These are phyloP conservation scores for Tetrax tetrax DNA, from an alignment of 2,113 vertebrate genomes.

Conservation along the genomic window DNA sequence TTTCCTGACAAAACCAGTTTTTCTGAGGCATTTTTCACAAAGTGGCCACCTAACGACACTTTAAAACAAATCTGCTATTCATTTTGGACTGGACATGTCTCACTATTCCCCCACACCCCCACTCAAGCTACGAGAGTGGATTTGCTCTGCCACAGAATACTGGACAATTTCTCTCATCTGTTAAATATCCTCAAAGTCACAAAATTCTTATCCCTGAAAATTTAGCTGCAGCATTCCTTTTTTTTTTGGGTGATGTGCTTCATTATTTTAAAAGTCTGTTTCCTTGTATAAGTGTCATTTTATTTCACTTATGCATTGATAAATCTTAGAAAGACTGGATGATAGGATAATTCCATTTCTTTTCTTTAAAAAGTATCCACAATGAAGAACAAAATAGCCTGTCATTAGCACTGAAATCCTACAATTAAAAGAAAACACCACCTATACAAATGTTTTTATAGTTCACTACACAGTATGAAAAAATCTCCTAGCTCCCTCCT, in stretches of 20 bases:
- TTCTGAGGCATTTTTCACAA: background rate
- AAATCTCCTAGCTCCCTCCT: background rate
- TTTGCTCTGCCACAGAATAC: background rate
- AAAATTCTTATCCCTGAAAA: background rate
- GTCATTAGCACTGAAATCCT: slow-evolving; percentile 27
- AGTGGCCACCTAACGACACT: background rate
- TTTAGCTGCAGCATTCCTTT: background rate
- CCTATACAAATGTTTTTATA: background rate
- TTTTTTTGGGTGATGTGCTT: background rate
- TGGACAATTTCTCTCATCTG: background rate
- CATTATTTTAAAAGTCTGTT: background rate
- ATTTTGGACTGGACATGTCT: background rate
- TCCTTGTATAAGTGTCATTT: background rate
- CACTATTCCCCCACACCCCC: accelerated
- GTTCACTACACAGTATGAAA: background rate
- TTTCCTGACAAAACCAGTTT: background rate
- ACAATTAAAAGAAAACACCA: background rate
- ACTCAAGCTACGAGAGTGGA: background rate
- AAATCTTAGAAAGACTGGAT: background rate
- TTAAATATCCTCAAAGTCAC: background rate
- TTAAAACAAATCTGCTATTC: background rate
- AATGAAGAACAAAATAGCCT: slow-evolving; percentile 2
- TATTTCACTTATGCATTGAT: background rate
- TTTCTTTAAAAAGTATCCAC: background rate
- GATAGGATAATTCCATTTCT: slow-evolving; percentile 31